Evolutionary conservation across 2,888 invertebrate genomes (phyloP), one percentile per base, ranked within the genome.

Genomic region (Parascotia fuliginaria): DNA sequence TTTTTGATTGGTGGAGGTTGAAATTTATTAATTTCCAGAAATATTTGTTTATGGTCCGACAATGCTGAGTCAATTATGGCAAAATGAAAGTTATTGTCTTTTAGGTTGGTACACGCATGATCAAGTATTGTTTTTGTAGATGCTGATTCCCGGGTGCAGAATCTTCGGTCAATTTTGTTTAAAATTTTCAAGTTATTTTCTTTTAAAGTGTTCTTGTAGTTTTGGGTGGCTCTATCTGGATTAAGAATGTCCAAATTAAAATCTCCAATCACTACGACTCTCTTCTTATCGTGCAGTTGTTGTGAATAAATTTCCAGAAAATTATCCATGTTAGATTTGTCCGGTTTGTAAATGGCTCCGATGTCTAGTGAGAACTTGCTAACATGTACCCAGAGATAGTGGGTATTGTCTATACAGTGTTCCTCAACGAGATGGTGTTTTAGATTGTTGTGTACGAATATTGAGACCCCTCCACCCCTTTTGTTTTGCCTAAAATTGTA

Each of bases 91-190:
- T 15, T 36, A 24, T 47, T 29, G 4, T 37, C 37, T 47, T 29
- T 36, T 3, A 41, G 9, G 11, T 29, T 47, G 3, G 37, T n/a
- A 5, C 9, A 9, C 3, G 43, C 34, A 31, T 49, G 49, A 9
- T 49, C 43, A 11, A 49, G 9, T 2, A 43, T 43, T 7, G 43
- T 49, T 29, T 29, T 39, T 2, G 40, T 34, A 0, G 29, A 29
- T 1, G 39, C 11, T n/a, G 40, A 43, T 31, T 49, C 39, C 4
- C 34, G 28, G 19, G 49, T 49, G n/a, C 43, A 29, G 12, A 43
- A 4, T 0, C 28, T 31, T 15, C 1, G 0, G 6, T 43, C n/a
- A 14, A 43, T 49, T 40, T 49, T 42, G 9, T 49, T 50, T 14
- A 32, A 12, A 12, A 50, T 41, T 7, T n/a, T 36, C 9, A 29